Base-by-base conservation (phyloP, 2,113 vertebrate species). In the Cinclus cinclus region DNA sequence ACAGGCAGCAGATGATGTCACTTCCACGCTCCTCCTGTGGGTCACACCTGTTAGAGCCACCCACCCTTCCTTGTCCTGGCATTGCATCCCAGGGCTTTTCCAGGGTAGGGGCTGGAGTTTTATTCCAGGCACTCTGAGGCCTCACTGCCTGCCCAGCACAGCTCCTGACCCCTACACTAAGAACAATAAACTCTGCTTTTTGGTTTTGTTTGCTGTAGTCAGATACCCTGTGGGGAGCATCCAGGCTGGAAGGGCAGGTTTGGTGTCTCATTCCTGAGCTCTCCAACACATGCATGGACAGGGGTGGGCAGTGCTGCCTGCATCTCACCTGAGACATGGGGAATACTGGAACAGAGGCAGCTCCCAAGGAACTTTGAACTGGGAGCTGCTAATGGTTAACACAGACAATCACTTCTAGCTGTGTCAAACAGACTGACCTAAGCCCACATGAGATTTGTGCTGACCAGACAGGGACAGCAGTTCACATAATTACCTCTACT, bases 301-400 rank as follows among this genome's bases (percentile, higher is more conserved):
- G 47, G 67, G 71, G 5, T 41, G 74, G 27, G 17, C 52, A 65
- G 25, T 0, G 16, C 46, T 88, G 69, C 47, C 65, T 75, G 67
- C 33, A 28, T 4, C 47, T 79, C 1, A 3, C 7, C 30, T 13
- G 70, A 17, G 31, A 5, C 23, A 22, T 5, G 19, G n/a, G 56
- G 69, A 28, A 33, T 5, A 1, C 23, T 37, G 69, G 27, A 31
- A 5, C 7, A 33, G 33, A 70, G 58, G 19, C 39, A 86, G 46
- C 39, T 37, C 7, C 1, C 0, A 0, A 44, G n/a, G 89, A 90
- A 89, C 95, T 93, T 92, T 70, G 92, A 52, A 31, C 92, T 39
- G 55, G 44, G 59, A 81, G 27, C 52, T 83, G 16, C 92, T 92
- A 90, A 96, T 92, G 47, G 79, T 94, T 97, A 95, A 95, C 95